Evolutionary conservation across 2,797 vertebrate species (phyloP).

Genomic region (Eospalax fontanierii): DNA sequence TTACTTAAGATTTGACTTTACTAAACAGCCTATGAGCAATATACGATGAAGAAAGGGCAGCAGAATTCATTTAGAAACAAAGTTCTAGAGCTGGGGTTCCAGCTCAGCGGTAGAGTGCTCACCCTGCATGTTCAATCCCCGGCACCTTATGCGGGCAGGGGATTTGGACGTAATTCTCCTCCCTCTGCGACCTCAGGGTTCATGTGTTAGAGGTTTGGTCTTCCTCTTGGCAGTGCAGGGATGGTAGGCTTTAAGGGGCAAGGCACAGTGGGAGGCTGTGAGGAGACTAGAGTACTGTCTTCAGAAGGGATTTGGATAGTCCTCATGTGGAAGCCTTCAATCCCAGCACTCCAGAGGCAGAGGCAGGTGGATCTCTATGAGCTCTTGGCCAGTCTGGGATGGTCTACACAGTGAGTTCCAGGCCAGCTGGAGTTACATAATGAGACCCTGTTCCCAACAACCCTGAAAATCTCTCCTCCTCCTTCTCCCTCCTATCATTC

Average conservation of each 20-base stretch:
- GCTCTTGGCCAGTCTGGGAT: too few relatives aligned
- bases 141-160: background rate
- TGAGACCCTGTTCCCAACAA: too few relatives aligned
- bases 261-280: background rate
- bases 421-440: too few relatives aligned
- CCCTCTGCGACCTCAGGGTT: background rate
- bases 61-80: constrained; percentile 50
- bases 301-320: background rate
- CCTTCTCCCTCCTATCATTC: fast-evolving
- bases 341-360: too few relatives aligned
- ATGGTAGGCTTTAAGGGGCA: background rate
- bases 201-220: background rate
- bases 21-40: background rate
- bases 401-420: too few relatives aligned
- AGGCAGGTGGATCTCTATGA: too few relatives aligned
- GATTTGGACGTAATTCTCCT: too few relatives aligned
- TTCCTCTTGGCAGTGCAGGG: background rate
- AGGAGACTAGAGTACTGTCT: too few relatives aligned
- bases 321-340: too few relatives aligned
- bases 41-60: background rate
- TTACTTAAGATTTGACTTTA: background rate
- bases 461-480: background rate
- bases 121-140: background rate
- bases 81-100: background rate
- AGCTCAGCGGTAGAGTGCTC: background rate